Conservation (phyloP, 2,888 invertebrate genomes). For the Orthonychiurus folsomi region DNA sequence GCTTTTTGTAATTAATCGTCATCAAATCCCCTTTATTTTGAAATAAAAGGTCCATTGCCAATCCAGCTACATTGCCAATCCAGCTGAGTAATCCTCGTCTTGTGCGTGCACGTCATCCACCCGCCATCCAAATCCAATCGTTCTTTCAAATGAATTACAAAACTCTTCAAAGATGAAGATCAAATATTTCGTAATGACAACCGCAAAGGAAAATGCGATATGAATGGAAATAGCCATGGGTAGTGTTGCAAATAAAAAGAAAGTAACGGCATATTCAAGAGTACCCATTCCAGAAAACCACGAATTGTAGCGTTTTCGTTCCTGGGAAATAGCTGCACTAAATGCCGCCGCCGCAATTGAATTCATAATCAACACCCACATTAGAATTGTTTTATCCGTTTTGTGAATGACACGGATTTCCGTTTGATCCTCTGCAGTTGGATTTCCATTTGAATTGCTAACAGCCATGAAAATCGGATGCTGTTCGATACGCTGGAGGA, state of each 20-base stretch:
- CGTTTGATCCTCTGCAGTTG: too few species aligned
- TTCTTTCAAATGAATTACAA: not conserved
- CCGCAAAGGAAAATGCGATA: not conserved
- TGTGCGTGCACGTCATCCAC: too few species aligned
- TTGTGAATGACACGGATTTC: not conserved
- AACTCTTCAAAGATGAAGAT: not conserved
- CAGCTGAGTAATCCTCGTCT: too few species aligned
- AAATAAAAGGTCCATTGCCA: not conserved
- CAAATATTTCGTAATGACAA: not conserved
- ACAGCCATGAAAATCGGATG: not conserved
- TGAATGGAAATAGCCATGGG: not conserved
- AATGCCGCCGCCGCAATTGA: not conserved
- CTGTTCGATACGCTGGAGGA: not conserved
- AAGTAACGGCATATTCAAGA: not conserved
- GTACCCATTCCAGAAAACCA: not conserved
- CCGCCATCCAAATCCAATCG: not conserved
- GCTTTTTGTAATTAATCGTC: not conserved
- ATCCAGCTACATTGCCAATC: too few species aligned
- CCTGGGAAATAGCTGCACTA: not conserved
- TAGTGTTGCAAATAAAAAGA: not conserved
- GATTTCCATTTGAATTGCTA: too few species aligned
- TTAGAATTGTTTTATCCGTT: not conserved
- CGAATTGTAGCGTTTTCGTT: not conserved
- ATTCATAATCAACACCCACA: not conserved
- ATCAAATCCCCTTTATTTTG: not conserved